phyloP scores from a whole-genome alignment of 2,888 invertebrate species.

The Microctonus brassicae region DNA sequence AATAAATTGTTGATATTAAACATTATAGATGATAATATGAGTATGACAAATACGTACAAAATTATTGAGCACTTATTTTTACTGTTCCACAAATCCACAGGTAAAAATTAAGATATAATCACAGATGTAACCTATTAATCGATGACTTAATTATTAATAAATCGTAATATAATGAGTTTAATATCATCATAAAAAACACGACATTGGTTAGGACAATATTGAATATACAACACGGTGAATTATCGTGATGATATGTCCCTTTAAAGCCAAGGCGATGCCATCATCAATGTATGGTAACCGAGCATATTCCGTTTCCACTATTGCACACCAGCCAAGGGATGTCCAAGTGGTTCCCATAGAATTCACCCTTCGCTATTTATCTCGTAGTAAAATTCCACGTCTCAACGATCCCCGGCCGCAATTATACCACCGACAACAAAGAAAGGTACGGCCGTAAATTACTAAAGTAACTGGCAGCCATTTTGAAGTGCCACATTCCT shows the following conservation, averaged over 20 bases:
- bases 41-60: slow-evolving; percentile 21
- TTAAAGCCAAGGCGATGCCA: slow-evolving; percentile 49
- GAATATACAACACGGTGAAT: slow-evolving; percentile 1
- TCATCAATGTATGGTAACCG: slow-evolving; percentile 50
- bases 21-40: neutral
- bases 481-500: slow-evolving; percentile 83
- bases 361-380: slow-evolving; percentile 52
- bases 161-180: neutral
- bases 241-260: slow-evolving; percentile 25
- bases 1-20: neutral
- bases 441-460: slow-evolving; percentile 69
- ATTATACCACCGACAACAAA: slow-evolving; percentile 66
- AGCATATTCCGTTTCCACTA: slow-evolving; percentile 63
- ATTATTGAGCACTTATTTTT: slow-evolving; percentile 26
- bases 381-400: slow-evolving; percentile 44
- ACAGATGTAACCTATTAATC: slow-evolving; percentile 33
- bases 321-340: slow-evolving; percentile 48
- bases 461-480: slow-evolving; percentile 75
- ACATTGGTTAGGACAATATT: neutral
- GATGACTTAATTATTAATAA: neutral
- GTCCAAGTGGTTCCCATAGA: slow-evolving; percentile 46
- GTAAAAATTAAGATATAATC: slow-evolving; percentile 12
- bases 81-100: slow-evolving; percentile 29
- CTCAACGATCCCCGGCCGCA: slow-evolving; percentile 48
- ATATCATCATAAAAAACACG: neutral